phyloP scores from a whole-genome alignment of 2,113 vertebrate species.

The Melanostigma gelatinosum region DNA sequence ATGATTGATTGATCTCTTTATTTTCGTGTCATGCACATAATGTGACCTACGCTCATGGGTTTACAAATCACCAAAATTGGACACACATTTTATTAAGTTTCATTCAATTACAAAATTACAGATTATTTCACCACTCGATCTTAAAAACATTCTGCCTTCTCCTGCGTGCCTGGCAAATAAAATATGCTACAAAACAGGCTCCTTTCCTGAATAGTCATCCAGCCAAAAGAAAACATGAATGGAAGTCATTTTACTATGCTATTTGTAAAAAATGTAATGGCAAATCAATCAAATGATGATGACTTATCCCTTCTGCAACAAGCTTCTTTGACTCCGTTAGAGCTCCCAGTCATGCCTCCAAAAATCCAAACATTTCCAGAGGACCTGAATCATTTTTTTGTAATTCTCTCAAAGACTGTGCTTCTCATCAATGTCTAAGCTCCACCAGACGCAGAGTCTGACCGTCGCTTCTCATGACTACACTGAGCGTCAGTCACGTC shows the following conservation, averaged over 20 bases:
- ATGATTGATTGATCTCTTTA: no score
- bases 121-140: not conserved
- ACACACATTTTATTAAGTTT: no score
- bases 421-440: not conserved
- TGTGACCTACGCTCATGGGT: no score
- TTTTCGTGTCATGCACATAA: no score
- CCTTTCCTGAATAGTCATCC: not conserved
- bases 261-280: not conserved
- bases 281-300: not conserved
- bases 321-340: not conserved
- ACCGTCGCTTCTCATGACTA: not conserved
- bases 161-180: no score
- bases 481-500: no score
- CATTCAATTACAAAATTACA: no score
- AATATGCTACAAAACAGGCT: no score
- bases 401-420: not conserved
- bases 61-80: not conserved
- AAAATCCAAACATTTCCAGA: not conserved
- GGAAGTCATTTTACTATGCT: no score
- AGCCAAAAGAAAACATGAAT: not conserved
- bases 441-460: not conserved
- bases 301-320: not conserved
- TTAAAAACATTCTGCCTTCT: not conserved
- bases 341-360: not conserved
- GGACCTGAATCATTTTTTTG: not conserved